Conservation (phyloP, 2,888 invertebrate genomes). For the Balanococcus diminutus region DNA sequence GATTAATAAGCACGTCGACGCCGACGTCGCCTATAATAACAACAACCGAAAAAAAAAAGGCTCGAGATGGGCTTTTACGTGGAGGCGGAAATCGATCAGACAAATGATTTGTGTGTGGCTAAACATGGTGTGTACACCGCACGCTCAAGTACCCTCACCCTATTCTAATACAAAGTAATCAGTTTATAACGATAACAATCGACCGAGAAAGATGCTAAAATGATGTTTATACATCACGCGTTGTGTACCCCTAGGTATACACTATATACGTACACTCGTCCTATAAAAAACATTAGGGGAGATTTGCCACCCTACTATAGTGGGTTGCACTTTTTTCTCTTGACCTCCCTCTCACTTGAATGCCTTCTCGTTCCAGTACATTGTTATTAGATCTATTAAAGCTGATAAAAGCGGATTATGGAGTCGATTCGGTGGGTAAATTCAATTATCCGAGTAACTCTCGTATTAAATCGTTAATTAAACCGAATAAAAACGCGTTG, state of each 20-base stretch:
- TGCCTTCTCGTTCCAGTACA: not conserved
- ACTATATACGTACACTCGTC: not conserved
- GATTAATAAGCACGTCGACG: too few relatives aligned
- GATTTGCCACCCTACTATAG: not conserved
- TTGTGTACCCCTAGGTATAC: not conserved
- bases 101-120: not conserved
- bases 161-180: not conserved
- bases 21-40: too few relatives aligned
- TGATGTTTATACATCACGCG: slow-evolving; percentile 36
- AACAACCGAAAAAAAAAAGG: too few relatives aligned
- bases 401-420: slow-evolving; percentile 2
- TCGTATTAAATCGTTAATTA: slow-evolving; percentile 7
- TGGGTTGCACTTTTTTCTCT: not conserved
- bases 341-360: not conserved
- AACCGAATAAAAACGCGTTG: not conserved
- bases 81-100: not conserved
- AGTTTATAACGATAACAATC: slow-evolving; percentile 28
- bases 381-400: slow-evolving; percentile 26
- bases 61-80: too few relatives aligned
- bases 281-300: not conserved
- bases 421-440: slow-evolving; percentile 13
- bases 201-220: slow-evolving; percentile 1
- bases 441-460: slow-evolving; percentile 29
- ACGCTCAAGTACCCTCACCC: not conserved
- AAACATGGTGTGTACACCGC: not conserved